Evolutionary conservation across 2,113 vertebrate genomes (phyloP).

Genomic region (Lathamus discolor): DNA sequence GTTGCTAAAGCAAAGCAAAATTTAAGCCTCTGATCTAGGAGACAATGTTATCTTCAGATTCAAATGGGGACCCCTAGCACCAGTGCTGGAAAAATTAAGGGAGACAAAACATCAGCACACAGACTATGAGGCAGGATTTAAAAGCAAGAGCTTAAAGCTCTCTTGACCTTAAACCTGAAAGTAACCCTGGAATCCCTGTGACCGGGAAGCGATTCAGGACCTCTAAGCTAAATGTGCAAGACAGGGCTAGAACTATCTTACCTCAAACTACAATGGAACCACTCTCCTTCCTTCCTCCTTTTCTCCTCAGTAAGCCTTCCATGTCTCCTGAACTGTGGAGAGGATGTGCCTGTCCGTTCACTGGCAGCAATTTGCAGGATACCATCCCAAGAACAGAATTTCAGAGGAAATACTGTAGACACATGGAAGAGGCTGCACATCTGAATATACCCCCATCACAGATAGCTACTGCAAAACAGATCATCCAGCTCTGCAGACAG

Average conservation of each 20-base stretch:
- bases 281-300: not conserved
- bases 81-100: not conserved
- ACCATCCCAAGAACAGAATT: not conserved
- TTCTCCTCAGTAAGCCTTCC: not conserved
- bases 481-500: not conserved
- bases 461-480: not conserved
- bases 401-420: not conserved
- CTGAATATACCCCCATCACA: not conserved
- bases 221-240: not conserved
- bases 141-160: not conserved
- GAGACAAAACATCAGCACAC: not conserved
- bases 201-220: not conserved
- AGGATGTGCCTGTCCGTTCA: not conserved
- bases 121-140: not conserved
- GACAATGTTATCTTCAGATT: not conserved
- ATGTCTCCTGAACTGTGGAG: not conserved
- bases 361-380: not conserved
- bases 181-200: not conserved
- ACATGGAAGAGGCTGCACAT: not conserved
- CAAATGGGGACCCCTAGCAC: not conserved
- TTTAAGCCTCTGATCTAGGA: not conserved
- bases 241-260: not conserved
- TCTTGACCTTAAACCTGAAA: not conserved
- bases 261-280: not conserved
- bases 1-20: not conserved